Conservation (phyloP, 2,888 invertebrate species). For the Dyspetes luteomarginatus region DNA sequence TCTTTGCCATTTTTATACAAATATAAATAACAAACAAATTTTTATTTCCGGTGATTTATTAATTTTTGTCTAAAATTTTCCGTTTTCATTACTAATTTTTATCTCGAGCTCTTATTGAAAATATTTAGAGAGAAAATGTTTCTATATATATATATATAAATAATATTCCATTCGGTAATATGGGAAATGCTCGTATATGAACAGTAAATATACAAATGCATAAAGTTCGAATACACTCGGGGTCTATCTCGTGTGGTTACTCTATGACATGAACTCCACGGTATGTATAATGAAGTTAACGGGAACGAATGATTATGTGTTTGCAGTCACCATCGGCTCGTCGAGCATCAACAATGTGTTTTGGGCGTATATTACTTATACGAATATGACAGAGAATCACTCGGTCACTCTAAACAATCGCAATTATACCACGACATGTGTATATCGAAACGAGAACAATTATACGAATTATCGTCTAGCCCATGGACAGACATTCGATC, state of each 20-base stretch:
- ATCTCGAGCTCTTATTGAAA: no score
- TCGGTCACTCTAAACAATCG: conserved; percentile 51
- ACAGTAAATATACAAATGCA: conserved; percentile 16
- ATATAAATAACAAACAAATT: no score
- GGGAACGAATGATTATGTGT: conserved; percentile 55
- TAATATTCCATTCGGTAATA: background rate
- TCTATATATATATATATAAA: no score
- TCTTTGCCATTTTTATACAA: no score
- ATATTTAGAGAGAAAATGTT: no score
- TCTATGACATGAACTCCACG: conserved; percentile 22
- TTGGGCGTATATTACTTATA: conserved; percentile 49
- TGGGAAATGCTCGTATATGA: background rate
- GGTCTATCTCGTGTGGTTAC: conserved; percentile 44
- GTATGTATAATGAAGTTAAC: conserved; percentile 54
- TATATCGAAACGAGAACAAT: conserved; percentile 41
- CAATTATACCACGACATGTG: conserved; percentile 40
- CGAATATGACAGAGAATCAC: conserved; percentile 4
- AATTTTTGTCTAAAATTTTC: no score
- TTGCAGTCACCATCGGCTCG: conserved; percentile 26
- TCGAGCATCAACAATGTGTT: conserved; percentile 25
- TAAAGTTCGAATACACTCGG: background rate
- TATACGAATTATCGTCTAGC: conserved; percentile 36
- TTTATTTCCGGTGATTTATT: no score
- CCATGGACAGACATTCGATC: conserved; percentile 39
- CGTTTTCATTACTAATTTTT: no score